phyloP scores from a whole-genome alignment of 2,113 vertebrate genomes.

The Phocoena sinus region DNA sequence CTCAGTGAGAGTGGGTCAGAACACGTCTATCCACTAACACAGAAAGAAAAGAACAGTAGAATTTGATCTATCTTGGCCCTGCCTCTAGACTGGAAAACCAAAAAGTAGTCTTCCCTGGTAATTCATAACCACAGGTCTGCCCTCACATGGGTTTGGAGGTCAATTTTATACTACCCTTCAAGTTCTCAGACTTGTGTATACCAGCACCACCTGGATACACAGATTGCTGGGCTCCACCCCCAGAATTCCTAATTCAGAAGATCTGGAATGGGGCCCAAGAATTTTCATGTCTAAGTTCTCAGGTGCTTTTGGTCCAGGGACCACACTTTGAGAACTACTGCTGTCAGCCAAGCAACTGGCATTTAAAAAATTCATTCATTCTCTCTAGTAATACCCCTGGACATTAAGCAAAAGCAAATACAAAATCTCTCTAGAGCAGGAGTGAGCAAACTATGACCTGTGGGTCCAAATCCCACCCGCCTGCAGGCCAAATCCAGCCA shows the following conservation, averaged over 20 bases:
- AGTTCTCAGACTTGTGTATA: neutral
- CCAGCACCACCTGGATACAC: neutral
- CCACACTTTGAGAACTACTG: neutral
- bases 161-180: neutral
- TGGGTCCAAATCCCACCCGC: neutral
- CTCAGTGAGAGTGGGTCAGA: neutral
- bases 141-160: neutral
- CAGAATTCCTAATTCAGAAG: neutral
- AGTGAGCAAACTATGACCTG: neutral
- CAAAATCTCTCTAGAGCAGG: neutral
- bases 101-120: neutral
- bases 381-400: neutral
- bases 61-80: neutral
- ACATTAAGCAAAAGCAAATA: slow-evolving; percentile 35
- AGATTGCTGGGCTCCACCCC: neutral
- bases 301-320: neutral
- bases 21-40: neutral
- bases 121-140: neutral
- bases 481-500: neutral
- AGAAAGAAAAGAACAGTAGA: neutral
- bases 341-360: neutral
- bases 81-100: neutral
- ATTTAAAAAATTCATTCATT: neutral
- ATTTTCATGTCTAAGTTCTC: neutral
- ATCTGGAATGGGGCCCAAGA: neutral